These are phyloP conservation scores for Plagodis pulveraria DNA, from an alignment of 2,888 invertebrate species.

Conservation along the genomic window DNA sequence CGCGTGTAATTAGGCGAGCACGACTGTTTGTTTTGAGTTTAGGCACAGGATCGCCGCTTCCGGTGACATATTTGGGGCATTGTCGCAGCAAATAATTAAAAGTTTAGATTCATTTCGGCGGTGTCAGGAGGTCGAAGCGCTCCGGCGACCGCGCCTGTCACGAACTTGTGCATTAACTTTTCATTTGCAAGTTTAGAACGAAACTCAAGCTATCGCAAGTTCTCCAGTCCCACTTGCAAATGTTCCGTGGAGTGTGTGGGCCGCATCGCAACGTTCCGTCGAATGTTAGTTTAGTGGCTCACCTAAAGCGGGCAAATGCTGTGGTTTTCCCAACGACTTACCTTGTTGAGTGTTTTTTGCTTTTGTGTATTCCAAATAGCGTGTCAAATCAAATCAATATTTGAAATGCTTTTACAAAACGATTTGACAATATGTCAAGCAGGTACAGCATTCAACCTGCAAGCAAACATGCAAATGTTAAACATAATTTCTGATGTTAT, in stretches of 20 bases:
- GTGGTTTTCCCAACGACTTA: constrained; percentile 32
- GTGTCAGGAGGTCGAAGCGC: constrained; percentile 59
- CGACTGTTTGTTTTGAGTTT: constrained; percentile 32
- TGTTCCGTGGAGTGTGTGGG: constrained; percentile 44
- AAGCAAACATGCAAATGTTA: no score
- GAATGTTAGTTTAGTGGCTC: constrained; percentile 23
- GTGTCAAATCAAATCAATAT: no score
- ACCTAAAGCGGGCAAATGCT: background rate
- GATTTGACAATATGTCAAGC: no score
- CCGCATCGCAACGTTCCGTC: constrained; percentile 17
- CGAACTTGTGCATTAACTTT: constrained; percentile 77
- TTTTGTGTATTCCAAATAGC: no score
- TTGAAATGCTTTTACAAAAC: no score
- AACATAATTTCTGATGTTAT: no score
- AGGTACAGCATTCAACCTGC: no score
- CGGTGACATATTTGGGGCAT: constrained; percentile 55
- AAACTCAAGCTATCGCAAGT: constrained; percentile 64
- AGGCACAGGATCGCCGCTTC: constrained; percentile 31
- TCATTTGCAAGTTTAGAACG: constrained; percentile 75
- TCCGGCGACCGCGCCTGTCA: constrained; percentile 66
- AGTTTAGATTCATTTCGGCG: constrained; percentile 67
- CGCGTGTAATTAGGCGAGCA: constrained; percentile 34
- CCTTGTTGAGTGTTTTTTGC: constrained; percentile 56
- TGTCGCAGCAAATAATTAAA: constrained; percentile 68
- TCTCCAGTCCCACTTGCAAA: constrained; percentile 58